Base-by-base conservation (phyloP, 2,113 vertebrate genomes). In the Ceyx melanurus region DNA sequence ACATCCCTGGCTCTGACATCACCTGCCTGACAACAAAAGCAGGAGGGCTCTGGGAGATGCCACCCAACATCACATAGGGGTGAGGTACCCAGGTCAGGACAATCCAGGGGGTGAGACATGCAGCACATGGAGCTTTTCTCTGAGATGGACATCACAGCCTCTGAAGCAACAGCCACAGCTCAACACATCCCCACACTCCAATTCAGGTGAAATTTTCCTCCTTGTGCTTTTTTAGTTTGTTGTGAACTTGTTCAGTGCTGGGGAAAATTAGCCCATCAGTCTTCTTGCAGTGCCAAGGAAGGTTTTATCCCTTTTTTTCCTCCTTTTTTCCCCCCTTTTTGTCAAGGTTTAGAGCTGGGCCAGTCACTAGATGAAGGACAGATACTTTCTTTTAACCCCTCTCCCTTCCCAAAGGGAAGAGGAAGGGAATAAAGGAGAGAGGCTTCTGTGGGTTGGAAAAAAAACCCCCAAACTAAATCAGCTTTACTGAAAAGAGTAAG, bases 121-220 rank as follows among this genome's bases (percentile, higher is more conserved):
- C 23, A 79, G 33, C 51, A 50, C 50, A 6, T 5, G 12, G 21
- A 28, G 21, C 35, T 83, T 22, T 21, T 64, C 40, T 70, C 57
- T 0, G 1, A 53, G 48, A 29, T 4, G 2, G 33, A 21, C 33
- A 6, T 21, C 23, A 33, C 3, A 26, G 7, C 9, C 17, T 18
- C 64, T 26, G 21, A n/a, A 35, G 33, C 9, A 56, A 13, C 48
- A 42, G 15, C 12, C 37, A 40, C 60, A 40, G 66, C 28, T 54
- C 58, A 37, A 23, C 6, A 3, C 46, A 81, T 81, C 56, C 58
- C 66, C 50, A 18, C 21, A 51, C 62, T 87, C 37, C 3, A 2
- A 7, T 75, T 33, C 72, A 45, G 60, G 73, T 80, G n/a, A 28
- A 35, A 46, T 67, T 76, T 66, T 71, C 48, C 46, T 50, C 48